phyloP scores from a whole-genome alignment of 2,113 vertebrate species.

The Rousettus leschenaultii region DNA sequence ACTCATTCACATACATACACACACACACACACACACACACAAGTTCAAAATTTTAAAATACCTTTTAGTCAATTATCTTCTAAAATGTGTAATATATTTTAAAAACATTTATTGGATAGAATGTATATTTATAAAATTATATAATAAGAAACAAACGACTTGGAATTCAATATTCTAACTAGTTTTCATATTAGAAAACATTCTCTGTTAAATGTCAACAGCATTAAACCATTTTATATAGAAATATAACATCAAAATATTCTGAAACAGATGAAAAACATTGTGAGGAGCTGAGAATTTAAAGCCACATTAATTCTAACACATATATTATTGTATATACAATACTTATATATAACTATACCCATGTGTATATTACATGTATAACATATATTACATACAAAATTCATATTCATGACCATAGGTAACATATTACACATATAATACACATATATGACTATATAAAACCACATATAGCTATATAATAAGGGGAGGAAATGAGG shows the following conservation, averaged over 20 bases:
- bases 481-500: neutral
- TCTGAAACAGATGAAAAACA: neutral
- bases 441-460: neutral
- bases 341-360: neutral
- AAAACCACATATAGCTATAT: neutral
- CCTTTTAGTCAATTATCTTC: neutral
- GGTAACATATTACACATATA: neutral
- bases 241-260: neutral
- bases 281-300: neutral
- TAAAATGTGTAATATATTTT: neutral
- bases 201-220: neutral
- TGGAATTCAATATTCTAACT: neutral
- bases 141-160: neutral
- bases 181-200: neutral
- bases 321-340: neutral
- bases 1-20: too few species aligned
- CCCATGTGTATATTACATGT: neutral
- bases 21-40: neutral
- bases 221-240: neutral
- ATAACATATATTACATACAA: neutral
- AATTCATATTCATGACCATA: neutral
- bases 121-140: neutral
- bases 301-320: neutral
- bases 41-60: neutral
- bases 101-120: neutral